phyloP scores from a whole-genome alignment of 2,888 invertebrate species.

The Oscheius sp. region DNA sequence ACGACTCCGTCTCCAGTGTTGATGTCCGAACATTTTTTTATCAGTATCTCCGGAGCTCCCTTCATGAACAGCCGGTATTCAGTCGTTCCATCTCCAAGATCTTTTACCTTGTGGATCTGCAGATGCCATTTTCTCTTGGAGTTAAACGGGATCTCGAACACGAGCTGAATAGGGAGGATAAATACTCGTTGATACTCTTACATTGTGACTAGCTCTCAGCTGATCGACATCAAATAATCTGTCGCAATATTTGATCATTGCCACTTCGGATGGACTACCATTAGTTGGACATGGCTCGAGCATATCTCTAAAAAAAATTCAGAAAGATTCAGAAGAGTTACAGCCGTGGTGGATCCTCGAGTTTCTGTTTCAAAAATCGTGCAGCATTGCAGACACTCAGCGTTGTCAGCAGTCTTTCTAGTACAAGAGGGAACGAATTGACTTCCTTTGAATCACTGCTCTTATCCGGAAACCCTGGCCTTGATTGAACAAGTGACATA shows the following conservation, averaged over 20 bases:
- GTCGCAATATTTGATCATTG: conserved; percentile 19
- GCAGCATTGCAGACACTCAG: conserved; percentile 40
- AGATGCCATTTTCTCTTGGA: conserved; percentile 38
- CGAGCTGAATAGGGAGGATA: not conserved
- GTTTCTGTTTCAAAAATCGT: conserved; percentile 13
- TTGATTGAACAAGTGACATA: no score
- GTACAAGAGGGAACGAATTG: not conserved
- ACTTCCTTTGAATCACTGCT: no score
- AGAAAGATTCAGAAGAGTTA: not conserved
- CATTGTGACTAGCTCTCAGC: no score
- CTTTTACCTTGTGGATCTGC: conserved; percentile 31
- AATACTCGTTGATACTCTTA: not conserved
- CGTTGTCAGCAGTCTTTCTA: conserved; percentile 27
- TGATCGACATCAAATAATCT: not conserved
- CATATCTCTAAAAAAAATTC: not conserved
- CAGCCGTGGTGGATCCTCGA: no score
- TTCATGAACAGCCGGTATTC: conserved; percentile 43
- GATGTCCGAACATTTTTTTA: conserved; percentile 38
- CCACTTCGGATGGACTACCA: conserved; percentile 17
- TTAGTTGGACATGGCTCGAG: not conserved
- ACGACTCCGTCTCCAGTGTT: conserved; percentile 12
- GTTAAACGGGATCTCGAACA: conserved; percentile 23
- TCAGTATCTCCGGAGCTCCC: conserved; percentile 44
- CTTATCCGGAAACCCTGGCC: no score
- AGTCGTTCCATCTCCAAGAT: conserved; percentile 27